Percentiles rank a stretch among this genome's conserved stretches.
Conservation (phyloP, 2,113 vertebrate species). For the Corynorhinus townsendii region DNA sequence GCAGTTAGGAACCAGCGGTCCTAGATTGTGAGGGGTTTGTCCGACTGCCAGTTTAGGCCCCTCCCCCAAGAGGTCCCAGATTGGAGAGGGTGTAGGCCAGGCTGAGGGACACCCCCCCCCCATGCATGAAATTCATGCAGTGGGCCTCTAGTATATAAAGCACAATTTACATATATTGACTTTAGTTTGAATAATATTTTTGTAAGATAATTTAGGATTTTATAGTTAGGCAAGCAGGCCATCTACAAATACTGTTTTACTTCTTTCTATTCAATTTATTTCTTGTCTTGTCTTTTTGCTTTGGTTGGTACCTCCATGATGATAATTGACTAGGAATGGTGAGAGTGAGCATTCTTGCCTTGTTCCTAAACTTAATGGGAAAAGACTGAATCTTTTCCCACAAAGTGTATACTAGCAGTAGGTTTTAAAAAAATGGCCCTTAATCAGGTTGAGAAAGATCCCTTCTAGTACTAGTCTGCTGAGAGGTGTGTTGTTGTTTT, state of each 20-base stretch:
- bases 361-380: neutral
- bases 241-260: neutral
- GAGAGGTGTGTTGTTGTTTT: neutral
- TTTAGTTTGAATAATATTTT: neutral
- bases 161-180: neutral
- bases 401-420: neutral
- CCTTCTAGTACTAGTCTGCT: neutral
- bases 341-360: neutral
- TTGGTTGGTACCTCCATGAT: neutral
- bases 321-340: neutral
- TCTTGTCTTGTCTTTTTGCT: neutral
- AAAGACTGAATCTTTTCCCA: neutral
- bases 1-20: too few species aligned
- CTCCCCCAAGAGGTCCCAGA: too few species aligned
- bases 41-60: too few species aligned
- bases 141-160: neutral
- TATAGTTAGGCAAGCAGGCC: neutral
- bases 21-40: too few species aligned
- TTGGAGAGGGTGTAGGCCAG: too few species aligned
- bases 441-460: neutral
- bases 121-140: too few species aligned
- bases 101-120: too few species aligned
- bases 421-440: neutral
- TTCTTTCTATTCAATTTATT: neutral
- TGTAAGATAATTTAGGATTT: neutral